Base-by-base conservation (phyloP, 2,888 invertebrate species). In the Dicroscelio sp. region DNA sequence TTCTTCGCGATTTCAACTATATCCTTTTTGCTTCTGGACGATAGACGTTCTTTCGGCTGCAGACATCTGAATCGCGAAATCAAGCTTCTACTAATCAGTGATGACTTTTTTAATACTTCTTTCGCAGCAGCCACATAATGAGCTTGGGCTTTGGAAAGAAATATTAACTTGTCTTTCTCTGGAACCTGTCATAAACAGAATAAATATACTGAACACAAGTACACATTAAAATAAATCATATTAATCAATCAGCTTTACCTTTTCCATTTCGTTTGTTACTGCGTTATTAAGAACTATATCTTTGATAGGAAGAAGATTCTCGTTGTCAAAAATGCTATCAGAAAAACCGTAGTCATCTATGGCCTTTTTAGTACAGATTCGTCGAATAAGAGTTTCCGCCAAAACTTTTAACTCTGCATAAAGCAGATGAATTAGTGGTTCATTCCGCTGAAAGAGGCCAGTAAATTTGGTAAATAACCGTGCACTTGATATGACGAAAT, bases 351-450 rank as follows among this genome's bases (percentile, higher is more conserved):
- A 20, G 20, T 69, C 43, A 33, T 80, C 33, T 25, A 71, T 20
- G 30, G 60, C 69, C 14, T 73, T 25, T 52, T 75, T 75, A 20
- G n/a, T 48, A 63, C 88, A 79, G 20, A 33, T 12, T 43, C 83
- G 78, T 8, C 20, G 38, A 65, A 84, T 84, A 2, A 88, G 20
- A 79, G 38, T 78, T 73, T 83, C 55, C 23, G 30, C 30, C 33
- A 88, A 38, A 58, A 14, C 8, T 33, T 85, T 89, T 1, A 85
- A 30, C 12, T 82, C 80, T 8, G 60, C 0, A 71, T 92, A 87
- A 25, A 93, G 27, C 12, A 93, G 8, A 80, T 93, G 89, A 85
- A 93, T 89, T 1, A 93, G 27, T 2, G 91, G 90, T 60, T 92
- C 87, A n/a, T 91, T 83, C 17, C 69, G 80, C 60, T 91, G 90